Evolutionary conservation across 2,888 invertebrate genomes (phyloP), one percentile per base, ranked within the genome.

Genomic region (Prosapia bicincta): DNA sequence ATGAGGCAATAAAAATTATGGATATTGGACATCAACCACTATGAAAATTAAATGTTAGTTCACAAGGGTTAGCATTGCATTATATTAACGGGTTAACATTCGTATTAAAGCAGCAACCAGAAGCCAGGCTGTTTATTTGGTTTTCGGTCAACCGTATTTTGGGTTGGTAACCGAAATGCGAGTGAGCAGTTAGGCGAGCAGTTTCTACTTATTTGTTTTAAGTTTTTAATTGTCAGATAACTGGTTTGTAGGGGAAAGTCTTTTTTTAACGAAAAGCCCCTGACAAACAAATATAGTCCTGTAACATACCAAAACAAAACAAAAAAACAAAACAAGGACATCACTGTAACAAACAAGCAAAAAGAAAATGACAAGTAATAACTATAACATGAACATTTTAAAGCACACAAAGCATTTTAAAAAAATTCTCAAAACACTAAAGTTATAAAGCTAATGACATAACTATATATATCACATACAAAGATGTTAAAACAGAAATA

Each of bases 281-380:
- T 38, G 38, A 72, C 72, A 72, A 72, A 72, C 72, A 72, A 69
- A 38, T 65, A 32, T 70, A 32, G 10, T 65, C 73, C 70, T 76
- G 72, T 30, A 71, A 85, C 81, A 81, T 81, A 81, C 72, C 82
- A 84, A 83, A 82, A 81, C 76, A 78, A 83, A 81, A 81, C 82
- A 81, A 83, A 82, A 83, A 82, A 81, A 82, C 82, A 82, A 79
- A 85, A 86, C 83, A 82, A 84, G 83, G 84, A 80, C 82, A 82
- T 82, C 81, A 80, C 80, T 82, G 81, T 82, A 81, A 82, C 81
- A 82, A 79, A 83, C 81, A 83, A 81, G 82, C 85, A 83, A 81
- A 78, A 81, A 83, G 82, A 38, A 38, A 38, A 38, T 38, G 38
- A 38, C 38, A 38, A 38, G 38, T 38, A 38, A 38, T 38, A 7